Percentiles rank a stretch among this genome's conserved stretches.
These are phyloP conservation scores for Andrena chrysosceles DNA, from an alignment of 2,888 invertebrate species.

Conservation along the genomic window DNA sequence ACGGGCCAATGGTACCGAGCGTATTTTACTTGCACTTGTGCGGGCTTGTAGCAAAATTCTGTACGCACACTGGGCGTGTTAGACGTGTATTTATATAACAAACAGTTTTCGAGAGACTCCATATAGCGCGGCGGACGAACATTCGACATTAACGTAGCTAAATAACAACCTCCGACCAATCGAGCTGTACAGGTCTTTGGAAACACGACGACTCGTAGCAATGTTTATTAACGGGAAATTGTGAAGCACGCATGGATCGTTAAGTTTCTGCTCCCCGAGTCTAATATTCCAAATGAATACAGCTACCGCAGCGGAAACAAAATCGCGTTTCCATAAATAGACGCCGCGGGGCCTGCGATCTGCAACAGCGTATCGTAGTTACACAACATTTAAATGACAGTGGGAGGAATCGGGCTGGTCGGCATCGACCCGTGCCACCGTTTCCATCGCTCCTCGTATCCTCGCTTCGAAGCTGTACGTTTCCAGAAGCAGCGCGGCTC, in stretches of 20 bases:
- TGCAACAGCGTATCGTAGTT: neutral
- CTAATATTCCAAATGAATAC: neutral
- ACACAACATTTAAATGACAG: neutral
- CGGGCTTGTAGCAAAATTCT: neutral
- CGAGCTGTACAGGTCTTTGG: too few species aligned
- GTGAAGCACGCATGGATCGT: neutral
- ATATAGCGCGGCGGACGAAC: too few species aligned
- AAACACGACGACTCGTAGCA: too few species aligned
- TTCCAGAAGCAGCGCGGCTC: slow-evolving; percentile 61
- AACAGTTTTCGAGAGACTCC: too few species aligned
- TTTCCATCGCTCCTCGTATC: neutral
- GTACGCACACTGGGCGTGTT: neutral
- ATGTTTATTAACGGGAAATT: too few species aligned
- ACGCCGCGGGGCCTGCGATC: neutral
- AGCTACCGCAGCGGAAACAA: neutral
- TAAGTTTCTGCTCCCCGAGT: neutral
- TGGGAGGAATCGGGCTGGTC: slow-evolving; percentile 21
- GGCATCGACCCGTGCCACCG: neutral
- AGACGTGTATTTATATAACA: neutral
- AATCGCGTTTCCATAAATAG: slow-evolving; percentile 1
- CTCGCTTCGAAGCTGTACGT: slow-evolving; percentile 33
- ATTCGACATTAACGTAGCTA: too few species aligned
- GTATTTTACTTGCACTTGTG: slow-evolving; percentile 5
- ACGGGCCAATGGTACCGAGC: neutral
- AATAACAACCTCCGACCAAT: too few species aligned